Evolutionary conservation across 2,113 vertebrate species (phyloP).

Genomic region (Pygoscelis adeliae): DNA sequence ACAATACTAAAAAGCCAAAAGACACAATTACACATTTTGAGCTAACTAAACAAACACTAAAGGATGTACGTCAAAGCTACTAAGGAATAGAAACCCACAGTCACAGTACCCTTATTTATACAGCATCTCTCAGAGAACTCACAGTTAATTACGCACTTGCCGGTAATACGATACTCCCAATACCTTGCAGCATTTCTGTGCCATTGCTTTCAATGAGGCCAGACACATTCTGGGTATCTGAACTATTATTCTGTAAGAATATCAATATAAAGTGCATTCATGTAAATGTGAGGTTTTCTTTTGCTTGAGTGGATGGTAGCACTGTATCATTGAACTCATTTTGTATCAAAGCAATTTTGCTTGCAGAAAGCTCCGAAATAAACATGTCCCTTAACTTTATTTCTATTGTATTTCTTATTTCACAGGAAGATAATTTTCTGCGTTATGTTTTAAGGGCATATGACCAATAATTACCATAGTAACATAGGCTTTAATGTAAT

Average conservation of each 20-base stretch:
- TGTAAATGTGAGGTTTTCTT: constrained; percentile 88
- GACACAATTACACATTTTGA: constrained; percentile 43
- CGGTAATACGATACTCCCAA: constrained; percentile 64
- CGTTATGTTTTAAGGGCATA: constrained; percentile 63
- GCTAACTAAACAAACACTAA: constrained; percentile 36
- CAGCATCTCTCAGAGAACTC: constrained; percentile 63
- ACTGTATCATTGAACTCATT: constrained; percentile 88
- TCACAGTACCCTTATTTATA: constrained; percentile 63
- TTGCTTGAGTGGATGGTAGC: constrained; percentile 92
- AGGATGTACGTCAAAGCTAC: background rate
- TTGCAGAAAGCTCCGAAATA: constrained; percentile 90
- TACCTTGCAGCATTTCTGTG: constrained; percentile 77
- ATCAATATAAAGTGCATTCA: constrained; percentile 85
- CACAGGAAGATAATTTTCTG: constrained; percentile 45
- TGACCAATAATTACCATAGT: constrained; percentile 62
- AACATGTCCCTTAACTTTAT: constrained; percentile 79
- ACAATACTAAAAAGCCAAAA: constrained; percentile 65
- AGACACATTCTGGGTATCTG: constrained; percentile 72
- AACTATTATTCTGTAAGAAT: constrained; percentile 75
- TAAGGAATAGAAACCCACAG: constrained; percentile 28
- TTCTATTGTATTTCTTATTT: constrained; percentile 77
- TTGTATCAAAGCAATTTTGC: constrained; percentile 95
- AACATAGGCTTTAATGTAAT: constrained; percentile 69
- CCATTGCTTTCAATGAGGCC: constrained; percentile 76
- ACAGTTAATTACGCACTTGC: constrained; percentile 74